phyloP scores from a whole-genome alignment of 2,113 vertebrate genomes.

The Equus quagga region DNA sequence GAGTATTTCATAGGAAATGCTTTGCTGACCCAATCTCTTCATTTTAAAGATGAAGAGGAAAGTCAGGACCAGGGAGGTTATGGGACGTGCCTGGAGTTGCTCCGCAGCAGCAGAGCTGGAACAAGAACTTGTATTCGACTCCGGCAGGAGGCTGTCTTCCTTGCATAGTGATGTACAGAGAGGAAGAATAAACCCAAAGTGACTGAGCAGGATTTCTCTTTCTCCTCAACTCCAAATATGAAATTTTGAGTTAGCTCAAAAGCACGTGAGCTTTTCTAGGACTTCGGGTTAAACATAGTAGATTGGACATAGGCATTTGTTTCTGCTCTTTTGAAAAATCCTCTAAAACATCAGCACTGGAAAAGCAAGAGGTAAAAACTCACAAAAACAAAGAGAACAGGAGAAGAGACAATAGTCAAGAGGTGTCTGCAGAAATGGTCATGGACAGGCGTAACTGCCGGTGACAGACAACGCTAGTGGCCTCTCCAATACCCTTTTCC shows the following conservation, averaged over 20 bases:
- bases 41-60: not conserved
- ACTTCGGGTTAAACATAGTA: not conserved
- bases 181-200: not conserved
- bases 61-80: not conserved
- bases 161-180: not conserved
- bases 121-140: rapidly evolving
- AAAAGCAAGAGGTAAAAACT: not conserved
- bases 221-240: not conserved
- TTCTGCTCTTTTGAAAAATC: not conserved
- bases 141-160: not conserved
- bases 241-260: not conserved
- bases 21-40: not conserved
- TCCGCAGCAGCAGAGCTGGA: not conserved
- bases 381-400: not conserved
- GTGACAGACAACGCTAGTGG: not conserved
- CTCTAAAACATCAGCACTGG: not conserved
- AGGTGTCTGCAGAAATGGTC: rapidly evolving
- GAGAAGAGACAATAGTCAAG: not conserved
- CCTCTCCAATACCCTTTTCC: not conserved
- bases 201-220: too few species aligned
- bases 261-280: not conserved
- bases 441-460: not conserved
- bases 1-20: not conserved
- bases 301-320: not conserved
- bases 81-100: not conserved